Conservation (phyloP, 1,140 invertebrate species). For the Lucilia cuprina region DNA sequence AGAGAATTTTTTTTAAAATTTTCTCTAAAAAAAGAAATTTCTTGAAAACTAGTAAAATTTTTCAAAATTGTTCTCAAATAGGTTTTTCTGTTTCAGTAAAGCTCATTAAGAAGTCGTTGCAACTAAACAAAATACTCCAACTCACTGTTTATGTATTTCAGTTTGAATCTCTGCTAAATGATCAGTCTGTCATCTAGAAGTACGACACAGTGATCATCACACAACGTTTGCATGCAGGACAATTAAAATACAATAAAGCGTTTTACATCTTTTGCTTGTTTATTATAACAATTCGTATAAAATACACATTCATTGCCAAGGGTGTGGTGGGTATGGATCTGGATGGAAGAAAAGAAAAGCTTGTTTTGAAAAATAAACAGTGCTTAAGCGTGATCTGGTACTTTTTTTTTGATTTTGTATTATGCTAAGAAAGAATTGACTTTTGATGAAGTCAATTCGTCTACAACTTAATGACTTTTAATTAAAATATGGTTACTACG, state of each 20-base stretch:
- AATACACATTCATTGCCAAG: background rate
- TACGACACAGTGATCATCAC: background rate
- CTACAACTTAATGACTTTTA: slow-evolving; percentile 31
- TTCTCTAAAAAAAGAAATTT: too few relatives aligned
- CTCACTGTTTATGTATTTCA: background rate
- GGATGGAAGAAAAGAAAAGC: background rate
- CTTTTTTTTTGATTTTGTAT: slow-evolving; percentile 33
- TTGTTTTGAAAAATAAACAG: background rate
- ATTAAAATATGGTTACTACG: slow-evolving; percentile 20
- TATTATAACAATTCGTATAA: background rate
- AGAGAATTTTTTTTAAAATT: too few relatives aligned
- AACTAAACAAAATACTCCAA: too few relatives aligned
- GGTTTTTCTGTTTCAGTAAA: too few relatives aligned
- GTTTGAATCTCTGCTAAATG: background rate
- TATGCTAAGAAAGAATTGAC: background rate
- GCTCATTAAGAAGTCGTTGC: too few relatives aligned
- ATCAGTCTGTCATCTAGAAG: background rate
- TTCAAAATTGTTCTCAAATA: too few relatives aligned
- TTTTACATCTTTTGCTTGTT: slow-evolving; percentile 5
- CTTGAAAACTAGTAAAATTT: too few relatives aligned
- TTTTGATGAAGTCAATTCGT: background rate
- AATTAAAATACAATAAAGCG: slow-evolving; percentile 30
- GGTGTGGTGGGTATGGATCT: background rate
- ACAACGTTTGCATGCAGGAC: slow-evolving; percentile 6
- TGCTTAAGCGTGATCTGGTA: slow-evolving; percentile 19